These are phyloP conservation scores for Tribolium madens DNA, from an alignment of 1,140 invertebrate genomes.

Conservation along the genomic window DNA sequence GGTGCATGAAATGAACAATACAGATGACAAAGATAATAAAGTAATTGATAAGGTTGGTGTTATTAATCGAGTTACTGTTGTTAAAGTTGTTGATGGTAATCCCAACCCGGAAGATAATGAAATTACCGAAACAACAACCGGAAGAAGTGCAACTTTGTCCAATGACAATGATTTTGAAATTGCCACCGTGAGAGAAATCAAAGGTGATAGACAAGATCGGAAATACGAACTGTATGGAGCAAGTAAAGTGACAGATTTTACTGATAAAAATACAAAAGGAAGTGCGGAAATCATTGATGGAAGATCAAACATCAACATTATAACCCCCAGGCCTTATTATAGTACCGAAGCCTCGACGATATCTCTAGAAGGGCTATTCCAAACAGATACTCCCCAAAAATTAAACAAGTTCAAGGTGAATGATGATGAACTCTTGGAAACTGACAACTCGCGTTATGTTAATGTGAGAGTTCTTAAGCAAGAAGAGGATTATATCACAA, in stretches of 20 bases:
- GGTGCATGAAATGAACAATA: slow-evolving; percentile 71
- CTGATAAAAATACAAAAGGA: background rate
- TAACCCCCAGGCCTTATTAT: slow-evolving; percentile 60
- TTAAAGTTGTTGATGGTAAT: slow-evolving; percentile 71
- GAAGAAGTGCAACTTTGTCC: background rate
- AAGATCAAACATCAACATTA: slow-evolving; percentile 59
- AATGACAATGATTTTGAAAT: slow-evolving; percentile 15
- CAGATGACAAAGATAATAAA: slow-evolving; percentile 67
- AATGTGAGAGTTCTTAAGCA: slow-evolving; percentile 60
- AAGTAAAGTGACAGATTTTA: too few relatives aligned
- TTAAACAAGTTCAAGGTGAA: background rate
- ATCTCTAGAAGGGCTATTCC: slow-evolving; percentile 73
- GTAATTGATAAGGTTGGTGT: slow-evolving; percentile 74
- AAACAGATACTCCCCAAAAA: slow-evolving; percentile 64
- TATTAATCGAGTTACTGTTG: slow-evolving; percentile 74
- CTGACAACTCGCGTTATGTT: slow-evolving; percentile 59
- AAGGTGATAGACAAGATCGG: slow-evolving; percentile 53
- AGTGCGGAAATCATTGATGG: slow-evolving; percentile 60
- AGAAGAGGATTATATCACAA: slow-evolving; percentile 56
- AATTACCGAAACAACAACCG: slow-evolving; percentile 38
- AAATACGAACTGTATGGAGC: slow-evolving; percentile 58
- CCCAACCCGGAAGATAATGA: slow-evolving; percentile 53
- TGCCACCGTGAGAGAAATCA: slow-evolving; percentile 37
- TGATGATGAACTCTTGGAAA: slow-evolving; percentile 61
- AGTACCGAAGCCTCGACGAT: slow-evolving; percentile 72